Evolutionary conservation across 2,113 vertebrate genomes (phyloP).

Genomic region (Poeciliopsis occidentalis): DNA sequence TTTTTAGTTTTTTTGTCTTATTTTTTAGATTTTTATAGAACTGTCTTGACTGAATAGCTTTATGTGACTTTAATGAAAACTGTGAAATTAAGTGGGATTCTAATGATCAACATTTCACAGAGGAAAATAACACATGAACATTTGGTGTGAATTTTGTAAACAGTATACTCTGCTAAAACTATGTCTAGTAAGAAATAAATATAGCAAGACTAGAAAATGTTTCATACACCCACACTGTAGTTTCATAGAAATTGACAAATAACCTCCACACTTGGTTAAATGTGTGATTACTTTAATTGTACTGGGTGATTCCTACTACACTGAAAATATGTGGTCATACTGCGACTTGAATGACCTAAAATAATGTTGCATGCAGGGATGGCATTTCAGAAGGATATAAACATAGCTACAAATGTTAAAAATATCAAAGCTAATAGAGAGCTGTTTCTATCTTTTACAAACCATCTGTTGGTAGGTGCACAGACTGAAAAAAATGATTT

Average conservation of each 20-base stretch:
- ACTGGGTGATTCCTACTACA: no score
- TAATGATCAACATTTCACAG: background rate
- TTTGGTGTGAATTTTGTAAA: background rate
- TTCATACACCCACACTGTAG: background rate
- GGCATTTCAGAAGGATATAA: no score
- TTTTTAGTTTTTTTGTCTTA: no score
- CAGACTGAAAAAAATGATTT: no score
- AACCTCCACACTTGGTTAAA: background rate
- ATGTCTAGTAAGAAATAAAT: background rate
- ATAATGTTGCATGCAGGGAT: no score
- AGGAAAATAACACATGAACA: background rate
- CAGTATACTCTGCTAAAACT: background rate
- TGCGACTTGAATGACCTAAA: no score
- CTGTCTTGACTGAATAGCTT: background rate
- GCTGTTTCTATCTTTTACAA: no score
- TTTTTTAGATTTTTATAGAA: no score
- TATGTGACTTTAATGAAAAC: background rate
- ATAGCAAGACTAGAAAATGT: background rate
- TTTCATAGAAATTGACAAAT: background rate
- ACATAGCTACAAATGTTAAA: no score
- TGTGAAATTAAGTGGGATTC: background rate
- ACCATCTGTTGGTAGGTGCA: no score
- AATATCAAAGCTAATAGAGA: no score
- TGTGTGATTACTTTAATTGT: background rate
- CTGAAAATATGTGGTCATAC: no score